Base-by-base conservation (phyloP, 2,797 vertebrate species). In the Xenops minutus region DNA sequence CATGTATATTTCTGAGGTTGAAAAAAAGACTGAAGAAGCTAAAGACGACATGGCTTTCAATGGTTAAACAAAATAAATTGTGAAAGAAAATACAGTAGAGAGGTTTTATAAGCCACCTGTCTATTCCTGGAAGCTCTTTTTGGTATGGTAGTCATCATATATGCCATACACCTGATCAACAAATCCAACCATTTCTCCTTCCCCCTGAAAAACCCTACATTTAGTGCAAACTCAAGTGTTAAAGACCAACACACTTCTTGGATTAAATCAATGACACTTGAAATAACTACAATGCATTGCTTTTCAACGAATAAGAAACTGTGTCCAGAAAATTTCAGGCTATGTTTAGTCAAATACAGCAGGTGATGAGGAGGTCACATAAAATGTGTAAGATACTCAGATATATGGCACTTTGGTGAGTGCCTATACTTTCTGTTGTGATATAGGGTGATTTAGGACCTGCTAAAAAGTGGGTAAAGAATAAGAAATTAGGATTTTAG, bases 81-180 rank as follows among this genome's bases (percentile, higher is more conserved):
- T 14, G 34, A 6, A 68, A 84, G 32, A 89, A 94, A 77, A 89
- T 23, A 86, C 26, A 61, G 49, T 8, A 78, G 59, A 16, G 71
- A 79, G 56, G 44, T 93, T 95, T 89, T 72, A 88, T 41, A 95
- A 89, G 36, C 29, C 44, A 94, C 63, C 79, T 86, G 63, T 39
- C 67, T 84, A 22, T 67, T 91, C 69, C 79, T 88, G 79, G 62
- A 93, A 93, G 30, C 64, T 82, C 27, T 58, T 95, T 89, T 91
- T 80, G 7, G 55, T 73, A 79, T 91, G 74, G 90, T 12, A 88
- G 49, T 93, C 62, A 66, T 89, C 85, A 66, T 43, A 32, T 14
- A 55, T 17, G 37, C 81, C 80, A 58, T 75, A 46, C 0, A 2
- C n/a, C 37, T n/a, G 12, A 88, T 37, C 49, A 78, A 52, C 17